These are phyloP conservation scores for Ectemnius lituratus DNA, from an alignment of 2,888 invertebrate genomes.

Conservation along the genomic window DNA sequence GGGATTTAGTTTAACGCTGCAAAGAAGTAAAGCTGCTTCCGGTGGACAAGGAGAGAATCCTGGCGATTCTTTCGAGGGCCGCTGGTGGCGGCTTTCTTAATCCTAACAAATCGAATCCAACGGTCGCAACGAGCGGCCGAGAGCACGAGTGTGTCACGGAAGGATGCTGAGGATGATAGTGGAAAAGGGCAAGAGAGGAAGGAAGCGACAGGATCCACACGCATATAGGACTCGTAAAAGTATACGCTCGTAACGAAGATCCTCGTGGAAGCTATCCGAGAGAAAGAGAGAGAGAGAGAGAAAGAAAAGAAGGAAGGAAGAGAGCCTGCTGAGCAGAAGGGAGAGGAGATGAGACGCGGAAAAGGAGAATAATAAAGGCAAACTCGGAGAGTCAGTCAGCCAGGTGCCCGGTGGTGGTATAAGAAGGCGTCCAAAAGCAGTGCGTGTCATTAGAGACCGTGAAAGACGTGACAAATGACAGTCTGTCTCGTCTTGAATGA, in stretches of 20 bases:
- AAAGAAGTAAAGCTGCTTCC: too few relatives aligned
- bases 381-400: slow-evolving; percentile 63
- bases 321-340: background rate
- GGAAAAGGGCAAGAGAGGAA: slow-evolving; percentile 27
- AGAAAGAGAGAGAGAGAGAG: slow-evolving; percentile 8
- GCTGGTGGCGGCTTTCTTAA: slow-evolving; percentile 57
- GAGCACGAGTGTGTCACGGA: slow-evolving; percentile 39
- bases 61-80: slow-evolving; percentile 6
- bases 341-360: slow-evolving; percentile 40
- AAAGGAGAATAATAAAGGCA: slow-evolving; percentile 68
- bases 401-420: slow-evolving; percentile 73
- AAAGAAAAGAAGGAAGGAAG: background rate
- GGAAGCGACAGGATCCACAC: slow-evolving; percentile 15
- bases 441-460: slow-evolving; percentile 77
- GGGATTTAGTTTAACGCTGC: too few relatives aligned
- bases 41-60: background rate
- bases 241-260: slow-evolving; percentile 16
- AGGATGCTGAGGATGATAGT: slow-evolving; percentile 45
- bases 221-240: background rate
- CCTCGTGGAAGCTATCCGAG: slow-evolving; percentile 9
- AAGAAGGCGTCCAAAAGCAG: slow-evolving; percentile 75
- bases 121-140: slow-evolving; percentile 61
- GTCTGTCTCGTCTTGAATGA: slow-evolving; percentile 75
- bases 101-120: slow-evolving; percentile 77
- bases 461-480: slow-evolving; percentile 78